Conservation (phyloP, 2,113 vertebrate genomes). For the Leiothrix lutea region DNA sequence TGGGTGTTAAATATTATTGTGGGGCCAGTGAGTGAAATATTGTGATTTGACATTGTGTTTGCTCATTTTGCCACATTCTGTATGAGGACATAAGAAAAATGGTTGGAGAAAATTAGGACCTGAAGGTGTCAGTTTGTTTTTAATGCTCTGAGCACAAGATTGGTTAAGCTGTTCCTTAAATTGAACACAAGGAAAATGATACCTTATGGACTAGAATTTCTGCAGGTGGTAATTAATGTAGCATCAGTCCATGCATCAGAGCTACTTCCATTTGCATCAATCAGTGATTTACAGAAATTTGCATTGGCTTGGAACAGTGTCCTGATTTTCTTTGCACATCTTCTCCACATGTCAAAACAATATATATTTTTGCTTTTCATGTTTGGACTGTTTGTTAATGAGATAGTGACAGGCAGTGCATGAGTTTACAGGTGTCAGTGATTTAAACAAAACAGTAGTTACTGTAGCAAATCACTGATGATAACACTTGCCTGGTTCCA, state of each 20-base stretch:
- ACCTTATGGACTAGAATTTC: background rate
- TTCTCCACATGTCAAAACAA: background rate
- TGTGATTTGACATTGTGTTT: background rate
- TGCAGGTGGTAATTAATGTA: background rate
- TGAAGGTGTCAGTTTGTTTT: background rate
- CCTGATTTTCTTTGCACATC: background rate
- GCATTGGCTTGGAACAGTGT: background rate
- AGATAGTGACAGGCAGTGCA: background rate
- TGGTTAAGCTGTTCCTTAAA: background rate
- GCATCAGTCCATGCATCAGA: background rate
- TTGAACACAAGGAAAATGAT: background rate
- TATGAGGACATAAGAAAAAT: background rate
- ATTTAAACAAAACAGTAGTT: constrained; percentile 4
- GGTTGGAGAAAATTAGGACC: background rate
- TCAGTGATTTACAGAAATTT: background rate
- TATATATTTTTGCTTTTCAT: background rate
- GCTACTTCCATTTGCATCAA: background rate
- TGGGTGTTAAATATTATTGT: background rate
- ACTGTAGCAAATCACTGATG: background rate
- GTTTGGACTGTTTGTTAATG: constrained; percentile 4
- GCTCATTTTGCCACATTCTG: background rate
- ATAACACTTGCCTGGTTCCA: background rate
- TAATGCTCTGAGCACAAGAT: background rate
- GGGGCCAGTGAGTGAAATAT: background rate
- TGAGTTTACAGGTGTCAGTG: background rate